phyloP scores from a whole-genome alignment of 2,113 vertebrate genomes.

The Onychostoma macrolepis region DNA sequence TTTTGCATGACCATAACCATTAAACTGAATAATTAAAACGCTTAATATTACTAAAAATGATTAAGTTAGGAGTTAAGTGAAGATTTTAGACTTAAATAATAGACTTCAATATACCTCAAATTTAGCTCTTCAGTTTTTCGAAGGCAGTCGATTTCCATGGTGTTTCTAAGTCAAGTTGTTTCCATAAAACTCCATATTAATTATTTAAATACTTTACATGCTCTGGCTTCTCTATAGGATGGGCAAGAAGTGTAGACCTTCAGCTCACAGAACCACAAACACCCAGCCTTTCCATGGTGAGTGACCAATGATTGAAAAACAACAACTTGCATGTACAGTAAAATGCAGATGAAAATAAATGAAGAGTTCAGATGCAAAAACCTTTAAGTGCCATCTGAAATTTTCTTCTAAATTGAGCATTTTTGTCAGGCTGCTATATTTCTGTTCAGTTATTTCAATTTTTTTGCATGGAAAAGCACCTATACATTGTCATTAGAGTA shows the following conservation, averaged over 20 bases:
- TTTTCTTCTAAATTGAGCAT: no score
- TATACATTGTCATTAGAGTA: no score
- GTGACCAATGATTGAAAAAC: not conserved
- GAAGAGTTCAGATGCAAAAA: no score
- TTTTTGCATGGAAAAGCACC: no score
- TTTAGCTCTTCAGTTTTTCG: not conserved
- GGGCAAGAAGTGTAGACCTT: slow-evolving; percentile 1
- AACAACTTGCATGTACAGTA: not conserved
- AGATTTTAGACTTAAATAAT: not conserved
- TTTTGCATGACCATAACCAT: no score
- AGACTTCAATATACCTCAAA: not conserved
- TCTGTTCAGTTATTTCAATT: no score
- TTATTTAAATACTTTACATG: not conserved
- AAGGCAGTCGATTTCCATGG: not conserved
- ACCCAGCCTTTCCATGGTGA: slow-evolving; percentile 39
- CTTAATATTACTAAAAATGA: not conserved
- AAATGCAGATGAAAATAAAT: not conserved
- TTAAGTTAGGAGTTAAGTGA: not conserved
- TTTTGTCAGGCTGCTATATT: no score
- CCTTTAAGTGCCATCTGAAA: no score
- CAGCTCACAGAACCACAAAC: not conserved
- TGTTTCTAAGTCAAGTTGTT: not conserved
- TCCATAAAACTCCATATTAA: not conserved
- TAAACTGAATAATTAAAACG: not conserved
- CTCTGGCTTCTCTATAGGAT: slow-evolving; percentile 31